Evolutionary conservation across 2,113 vertebrate genomes (phyloP).

Genomic region (Campylorhamphus procurvoides): DNA sequence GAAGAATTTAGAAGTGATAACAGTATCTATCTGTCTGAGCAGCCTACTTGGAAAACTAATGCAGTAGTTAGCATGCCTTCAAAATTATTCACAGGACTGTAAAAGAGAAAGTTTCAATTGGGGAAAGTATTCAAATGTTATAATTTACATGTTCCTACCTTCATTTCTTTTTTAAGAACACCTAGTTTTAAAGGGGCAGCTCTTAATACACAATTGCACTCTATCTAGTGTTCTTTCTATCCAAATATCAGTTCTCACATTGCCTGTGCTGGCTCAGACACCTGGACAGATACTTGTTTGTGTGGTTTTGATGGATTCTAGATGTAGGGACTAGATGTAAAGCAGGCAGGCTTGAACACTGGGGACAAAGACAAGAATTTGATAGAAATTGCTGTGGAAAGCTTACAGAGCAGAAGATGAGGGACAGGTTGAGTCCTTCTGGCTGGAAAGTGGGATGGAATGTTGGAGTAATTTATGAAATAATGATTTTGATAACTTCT

Average conservation of each 20-base stretch:
- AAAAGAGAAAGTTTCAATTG: not conserved
- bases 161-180: not conserved
- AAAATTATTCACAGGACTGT: not conserved
- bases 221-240: not conserved
- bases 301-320: not conserved
- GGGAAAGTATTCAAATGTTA: not conserved
- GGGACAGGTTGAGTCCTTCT: not conserved
- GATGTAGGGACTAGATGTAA: not conserved
- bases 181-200: not conserved
- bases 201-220: not conserved
- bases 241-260: not conserved
- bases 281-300: not conserved
- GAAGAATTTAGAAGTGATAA: not conserved
- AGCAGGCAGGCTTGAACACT: not conserved
- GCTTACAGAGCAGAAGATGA: not conserved
- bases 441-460: not conserved
- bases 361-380: not conserved
- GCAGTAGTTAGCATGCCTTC: not conserved
- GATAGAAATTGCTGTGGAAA: not conserved
- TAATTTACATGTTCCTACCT: not conserved
- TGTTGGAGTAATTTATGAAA: not conserved
- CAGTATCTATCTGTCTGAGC: not conserved
- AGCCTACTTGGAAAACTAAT: not conserved
- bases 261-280: not conserved
- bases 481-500: not conserved